Evolutionary conservation across 2,113 vertebrate genomes (phyloP), one percentile per base, ranked within the genome.

Genomic region (Xyrauchen texanus): DNA sequence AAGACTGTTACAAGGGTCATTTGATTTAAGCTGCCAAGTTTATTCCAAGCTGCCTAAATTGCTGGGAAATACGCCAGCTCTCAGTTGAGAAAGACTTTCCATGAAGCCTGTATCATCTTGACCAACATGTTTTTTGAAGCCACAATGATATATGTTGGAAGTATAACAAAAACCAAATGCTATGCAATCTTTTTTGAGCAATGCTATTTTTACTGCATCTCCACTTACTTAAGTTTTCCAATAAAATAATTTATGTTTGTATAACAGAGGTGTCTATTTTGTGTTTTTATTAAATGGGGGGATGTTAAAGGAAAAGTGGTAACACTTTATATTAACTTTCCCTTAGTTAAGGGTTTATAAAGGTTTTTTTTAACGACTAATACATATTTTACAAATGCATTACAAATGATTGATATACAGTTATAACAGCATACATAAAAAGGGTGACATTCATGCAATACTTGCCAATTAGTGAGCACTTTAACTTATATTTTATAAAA

Each of bases 211-310:
- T 16, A n/a, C 8, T 46, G 62, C 57, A 16, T 66, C 15, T 57
- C 21, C n/a, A 76, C 55, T 74, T 82, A 46, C 42, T 16, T 21
- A 51, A 76, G 76, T 74, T 74, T 68, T 75, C 80, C 71, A 72
- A 84, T 80, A 61, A 90, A 92, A 91, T 92, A 92, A 92, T 88
- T 83, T 86, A 87, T 87, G 82, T 82, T 46, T 60, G 84, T 84
- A 81, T 78, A 64, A 78, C 75, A 78, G 63, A 72, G 53, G 57
- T 9, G 58, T 63, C 16, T 80, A 21, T 47, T 65, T 42, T 77
- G 60, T 84, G 34, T 66, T 47, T 51, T 34, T 42, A 8, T 71
- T 55, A 21, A 79, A 15, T 47, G 13, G 34, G 46, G 53, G 16
- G 45, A 51, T 66, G 81, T 12, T 81, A 65, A 34, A 34, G 21